Base-by-base conservation (phyloP, 2,888 invertebrate species). In the Chelonus formosanus region DNA sequence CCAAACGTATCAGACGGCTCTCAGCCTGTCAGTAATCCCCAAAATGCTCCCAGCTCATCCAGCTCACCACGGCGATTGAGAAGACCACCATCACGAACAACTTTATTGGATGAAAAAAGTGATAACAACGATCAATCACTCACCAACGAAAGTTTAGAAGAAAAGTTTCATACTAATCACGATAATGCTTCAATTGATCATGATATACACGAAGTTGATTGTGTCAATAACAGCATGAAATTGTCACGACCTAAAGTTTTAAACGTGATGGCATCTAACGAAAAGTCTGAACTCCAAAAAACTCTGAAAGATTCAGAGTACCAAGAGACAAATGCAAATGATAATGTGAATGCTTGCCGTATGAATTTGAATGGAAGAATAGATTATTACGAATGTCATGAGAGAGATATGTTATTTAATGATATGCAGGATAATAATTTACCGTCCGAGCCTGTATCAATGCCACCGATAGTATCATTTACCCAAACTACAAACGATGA, bases 21-120 rank as follows among this genome's bases (percentile, higher is more conserved):
- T 35, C 44, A 34, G 58, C 45, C 32, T 8, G 34, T 47, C 58
- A 47, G 8, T 40, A 82, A 79, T 76, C 79, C 80, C 75, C 81
- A 82, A 65, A 83, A 78, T 72, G 80, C 76, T 0, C 90, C 40
- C 4, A 40, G 40, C 40, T 5, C 90, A 3, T 88, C 88, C 73
- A 86, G 89, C 66, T 91, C 91, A 0, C 90, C 90, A 0, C 84
- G 89, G 74, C 88, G 87, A 79, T 86, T 86, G 76, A 85, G 89
- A 69, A 87, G 87, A 75, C 86, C 88, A 6, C 40, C 40, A 40
- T 40, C 40, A 40, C 40, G 52, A 31, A 34, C 52, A 32, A 32
- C 7, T 4, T 52, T 31, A 32, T 34, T 20, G 52, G 10, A 52
- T 31, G 40, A 10, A 47, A 10, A 47, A 47, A 47, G 4, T 47